These are phyloP conservation scores for Larimichthys crocea DNA, from an alignment of 2,113 vertebrate genomes.

Conservation along the genomic window DNA sequence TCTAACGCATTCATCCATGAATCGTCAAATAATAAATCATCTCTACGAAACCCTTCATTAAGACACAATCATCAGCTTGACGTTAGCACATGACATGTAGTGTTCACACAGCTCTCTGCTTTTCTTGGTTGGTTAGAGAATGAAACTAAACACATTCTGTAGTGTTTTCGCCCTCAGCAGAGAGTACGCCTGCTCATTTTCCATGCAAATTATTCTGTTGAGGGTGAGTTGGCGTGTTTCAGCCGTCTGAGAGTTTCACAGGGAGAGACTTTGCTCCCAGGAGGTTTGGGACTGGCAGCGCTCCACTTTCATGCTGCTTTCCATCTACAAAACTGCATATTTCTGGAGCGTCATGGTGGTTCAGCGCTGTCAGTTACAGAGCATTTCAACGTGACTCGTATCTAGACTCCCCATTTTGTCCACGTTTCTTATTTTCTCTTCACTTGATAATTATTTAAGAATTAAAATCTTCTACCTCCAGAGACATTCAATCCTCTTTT, in stretches of 20 bases:
- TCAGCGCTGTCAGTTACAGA: background rate
- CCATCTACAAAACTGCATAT: conserved; percentile 29
- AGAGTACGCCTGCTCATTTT: conserved; percentile 9
- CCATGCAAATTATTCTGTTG: background rate
- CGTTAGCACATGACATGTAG: background rate
- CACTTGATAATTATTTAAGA: background rate
- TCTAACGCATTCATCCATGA: background rate
- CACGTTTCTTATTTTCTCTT: background rate
- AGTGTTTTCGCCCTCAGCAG: conserved; percentile 17
- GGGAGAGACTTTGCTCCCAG: conserved; percentile 22
- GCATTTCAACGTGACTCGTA: background rate
- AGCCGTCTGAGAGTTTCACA: conserved; percentile 19
- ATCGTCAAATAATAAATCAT: background rate
- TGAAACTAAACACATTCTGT: background rate
- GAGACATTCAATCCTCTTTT: no score
- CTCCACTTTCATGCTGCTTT: conserved; percentile 35
- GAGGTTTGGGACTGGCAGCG: conserved; percentile 28
- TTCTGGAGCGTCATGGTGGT: conserved; percentile 25
- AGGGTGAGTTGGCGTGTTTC: conserved; percentile 23
- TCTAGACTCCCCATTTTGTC: background rate
- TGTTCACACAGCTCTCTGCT: background rate
- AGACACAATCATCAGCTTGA: background rate
- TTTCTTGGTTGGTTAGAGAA: background rate
- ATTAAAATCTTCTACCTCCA: background rate
- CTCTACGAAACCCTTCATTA: background rate